These are phyloP conservation scores for Psettodes erumei DNA, from an alignment of 2,113 vertebrate genomes.

Conservation along the genomic window DNA sequence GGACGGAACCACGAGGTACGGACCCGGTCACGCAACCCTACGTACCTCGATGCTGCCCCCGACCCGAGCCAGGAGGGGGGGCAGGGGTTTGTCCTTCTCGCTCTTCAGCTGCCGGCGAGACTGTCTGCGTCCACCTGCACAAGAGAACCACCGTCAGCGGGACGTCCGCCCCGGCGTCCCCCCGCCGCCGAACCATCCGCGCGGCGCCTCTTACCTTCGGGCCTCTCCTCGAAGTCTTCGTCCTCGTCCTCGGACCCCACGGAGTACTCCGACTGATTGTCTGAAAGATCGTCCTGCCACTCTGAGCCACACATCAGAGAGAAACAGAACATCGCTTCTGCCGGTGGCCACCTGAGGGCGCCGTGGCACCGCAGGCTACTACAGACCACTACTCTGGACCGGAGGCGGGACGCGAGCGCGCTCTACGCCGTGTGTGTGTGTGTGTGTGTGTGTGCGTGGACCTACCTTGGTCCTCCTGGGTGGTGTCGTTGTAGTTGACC, in stretches of 20 bases:
- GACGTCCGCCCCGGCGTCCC: background rate
- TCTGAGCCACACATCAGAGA: slow-evolving; percentile 88
- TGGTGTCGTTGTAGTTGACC: slow-evolving; percentile 98
- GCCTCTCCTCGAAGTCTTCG: slow-evolving; percentile 97
- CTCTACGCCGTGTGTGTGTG: too few species aligned
- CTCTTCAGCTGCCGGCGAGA: slow-evolving; percentile 95
- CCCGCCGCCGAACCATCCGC: too few species aligned
- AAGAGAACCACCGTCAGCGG: slow-evolving; percentile 12
- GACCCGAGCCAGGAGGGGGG: slow-evolving; percentile 93
- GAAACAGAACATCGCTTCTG: slow-evolving; percentile 80
- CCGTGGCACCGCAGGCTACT: slow-evolving; percentile 76
- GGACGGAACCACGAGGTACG: too few species aligned
- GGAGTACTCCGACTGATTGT: slow-evolving; percentile 99
- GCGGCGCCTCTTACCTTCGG: slow-evolving; percentile 92
- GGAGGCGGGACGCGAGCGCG: slow-evolving; percentile 57
- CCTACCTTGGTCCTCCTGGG: slow-evolving; percentile 98
- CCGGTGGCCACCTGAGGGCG: slow-evolving; percentile 76
- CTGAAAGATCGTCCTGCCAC: slow-evolving; percentile 97
- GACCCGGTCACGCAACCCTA: too few species aligned
- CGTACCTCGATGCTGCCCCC: slow-evolving; percentile 96
- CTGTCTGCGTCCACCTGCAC: slow-evolving; percentile 91
- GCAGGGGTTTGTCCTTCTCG: slow-evolving; percentile 95
- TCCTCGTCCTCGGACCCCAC: slow-evolving; percentile 99
- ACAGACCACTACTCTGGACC: slow-evolving; percentile 66
- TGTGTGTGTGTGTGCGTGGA: background rate